phyloP scores from a whole-genome alignment of 2,113 vertebrate species.

The Puntigrus tetrazona region DNA sequence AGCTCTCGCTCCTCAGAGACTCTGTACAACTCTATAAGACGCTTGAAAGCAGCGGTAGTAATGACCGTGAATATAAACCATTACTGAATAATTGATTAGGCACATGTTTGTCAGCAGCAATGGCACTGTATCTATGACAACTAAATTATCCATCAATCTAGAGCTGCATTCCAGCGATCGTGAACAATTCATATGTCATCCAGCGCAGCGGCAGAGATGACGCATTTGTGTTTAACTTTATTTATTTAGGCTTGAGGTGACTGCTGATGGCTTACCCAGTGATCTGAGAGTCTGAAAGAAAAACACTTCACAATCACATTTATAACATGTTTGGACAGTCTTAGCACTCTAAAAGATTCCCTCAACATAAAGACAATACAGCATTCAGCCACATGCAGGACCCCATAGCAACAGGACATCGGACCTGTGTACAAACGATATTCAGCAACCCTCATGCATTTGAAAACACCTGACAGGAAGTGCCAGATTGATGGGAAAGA shows the following conservation, averaged over 20 bases:
- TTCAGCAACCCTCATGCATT: conserved; percentile 56
- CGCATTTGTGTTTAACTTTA: not conserved
- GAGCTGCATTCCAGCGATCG: not conserved
- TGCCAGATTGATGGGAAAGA: conserved; percentile 3
- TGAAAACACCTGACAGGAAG: conserved; percentile 43
- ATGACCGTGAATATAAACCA: conserved; percentile 16
- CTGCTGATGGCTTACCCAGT: conserved; percentile 62
- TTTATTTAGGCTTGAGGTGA: conserved; percentile 43
- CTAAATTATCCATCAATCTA: conserved; percentile 40
- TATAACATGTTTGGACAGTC: conserved; percentile 47
- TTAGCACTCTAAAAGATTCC: conserved; percentile 59
- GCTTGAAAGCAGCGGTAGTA: not conserved
- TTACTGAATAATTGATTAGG: conserved; percentile 40
- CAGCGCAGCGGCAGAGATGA: not conserved
- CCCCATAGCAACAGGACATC: not conserved
- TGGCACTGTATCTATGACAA: conserved; percentile 30
- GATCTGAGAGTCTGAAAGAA: conserved; percentile 65
- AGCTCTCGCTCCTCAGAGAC: not conserved
- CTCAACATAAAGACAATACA: conserved; percentile 30
- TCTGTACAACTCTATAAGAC: conserved; percentile 10
- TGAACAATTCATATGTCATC: conserved; percentile 34
- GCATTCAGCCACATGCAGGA: conserved; percentile 58
- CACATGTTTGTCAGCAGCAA: conserved; percentile 25
- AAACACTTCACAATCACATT: conserved; percentile 56
- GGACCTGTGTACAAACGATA: not conserved